Evolutionary conservation across 2,113 vertebrate species (phyloP).

Genomic region (Theropithecus gelada): DNA sequence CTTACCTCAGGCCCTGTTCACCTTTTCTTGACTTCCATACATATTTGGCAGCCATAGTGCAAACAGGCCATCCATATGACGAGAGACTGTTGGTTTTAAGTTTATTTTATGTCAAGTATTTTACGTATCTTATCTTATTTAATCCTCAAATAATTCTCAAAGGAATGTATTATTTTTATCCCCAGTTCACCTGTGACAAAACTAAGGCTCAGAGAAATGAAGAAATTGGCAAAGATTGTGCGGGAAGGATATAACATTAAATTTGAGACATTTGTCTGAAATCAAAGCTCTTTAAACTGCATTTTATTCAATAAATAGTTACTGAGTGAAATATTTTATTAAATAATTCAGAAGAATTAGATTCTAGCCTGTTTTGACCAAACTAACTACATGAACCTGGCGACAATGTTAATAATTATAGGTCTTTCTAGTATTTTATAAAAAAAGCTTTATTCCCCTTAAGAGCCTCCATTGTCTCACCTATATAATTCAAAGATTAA

Average conservation of each 20-base stretch:
- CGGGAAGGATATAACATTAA: neutral
- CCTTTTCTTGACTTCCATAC: neutral
- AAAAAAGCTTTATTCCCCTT: neutral
- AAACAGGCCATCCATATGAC: neutral
- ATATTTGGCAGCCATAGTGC: neutral
- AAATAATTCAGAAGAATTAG: neutral
- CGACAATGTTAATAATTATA: neutral
- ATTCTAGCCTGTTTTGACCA: neutral
- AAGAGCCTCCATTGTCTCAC: neutral
- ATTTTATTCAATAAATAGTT: neutral
- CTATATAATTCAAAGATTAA: neutral
- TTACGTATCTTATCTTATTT: neutral
- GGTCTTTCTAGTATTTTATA: neutral
- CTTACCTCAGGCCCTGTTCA: too few species aligned
- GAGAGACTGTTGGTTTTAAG: neutral
- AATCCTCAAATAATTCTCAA: neutral
- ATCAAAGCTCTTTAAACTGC: neutral
- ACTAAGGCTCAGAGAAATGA: neutral
- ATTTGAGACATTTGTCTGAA: neutral
- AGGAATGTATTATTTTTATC: neutral
- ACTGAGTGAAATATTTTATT: neutral
- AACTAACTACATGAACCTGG: neutral
- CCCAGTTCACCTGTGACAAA: neutral
- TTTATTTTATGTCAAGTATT: neutral
- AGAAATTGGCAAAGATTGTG: neutral